Base-by-base conservation (phyloP, 2,797 vertebrate genomes). In the Channallabes apus region DNA sequence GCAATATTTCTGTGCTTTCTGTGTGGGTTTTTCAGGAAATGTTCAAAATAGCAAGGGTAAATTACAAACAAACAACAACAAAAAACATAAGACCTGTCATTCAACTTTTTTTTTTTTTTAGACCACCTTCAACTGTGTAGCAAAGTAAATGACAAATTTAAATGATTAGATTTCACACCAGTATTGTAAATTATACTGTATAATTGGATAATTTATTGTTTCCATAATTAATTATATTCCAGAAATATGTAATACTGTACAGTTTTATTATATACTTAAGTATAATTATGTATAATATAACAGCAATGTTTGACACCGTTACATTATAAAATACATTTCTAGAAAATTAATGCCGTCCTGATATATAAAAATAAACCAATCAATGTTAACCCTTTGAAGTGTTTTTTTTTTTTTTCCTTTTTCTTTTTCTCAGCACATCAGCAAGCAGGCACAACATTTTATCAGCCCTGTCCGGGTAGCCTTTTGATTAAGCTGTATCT, bases 401-500 rank as follows among this genome's bases (percentile, higher is more conserved):
- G 3, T 27, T 11, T 14, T 15, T 29, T 59, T 20, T n/a, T 22
- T 62, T n/a, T 62, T 0, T 61, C 6, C 2, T 3, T 62, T 22
- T 46, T 46, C 11, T 46, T 46, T 9, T 46, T 59, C 11, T 20
- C 11, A 35, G 20, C 20, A 78, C 4, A 35, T 78, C 29, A 78
- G 18, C 56, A 22, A 22, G 17, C n/a, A 24, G 73, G 51, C 51
- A 20, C 56, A 35, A 61, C 75, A 15, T 61, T 76, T 76, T 56
- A 76, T 76, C 73, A 56, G 73, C 9, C 1, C 8, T 38, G 8
- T 27, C 17, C 4, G 54, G 73, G 17, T 58, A 78, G 56, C 29
- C 20, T 3, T 78, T 24, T 78, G 75, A 61, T 83, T 73, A 73
- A 59, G 32, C 58, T 72, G 69, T 62, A 59, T 82, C 67, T 71